Conservation (phyloP, 2,888 invertebrate genomes). For the Tryphoninae sp. region DNA sequence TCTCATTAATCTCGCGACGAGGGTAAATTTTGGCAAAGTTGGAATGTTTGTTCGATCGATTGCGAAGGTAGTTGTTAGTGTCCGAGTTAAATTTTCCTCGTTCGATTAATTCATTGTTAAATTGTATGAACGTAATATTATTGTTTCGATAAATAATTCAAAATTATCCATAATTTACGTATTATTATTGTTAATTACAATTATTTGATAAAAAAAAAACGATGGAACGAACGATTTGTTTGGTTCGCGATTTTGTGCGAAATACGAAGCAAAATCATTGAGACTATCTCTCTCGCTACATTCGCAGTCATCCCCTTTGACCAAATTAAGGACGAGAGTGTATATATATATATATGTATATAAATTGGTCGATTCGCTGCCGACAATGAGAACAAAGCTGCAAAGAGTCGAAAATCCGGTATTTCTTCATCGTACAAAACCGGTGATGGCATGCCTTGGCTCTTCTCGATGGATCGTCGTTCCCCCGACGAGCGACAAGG, state of each 20-base stretch:
- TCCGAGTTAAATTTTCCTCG: too few species aligned
- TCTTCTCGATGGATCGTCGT: constrained; percentile 27
- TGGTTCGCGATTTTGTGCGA: neutral
- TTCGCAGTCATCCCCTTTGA: constrained; percentile 24
- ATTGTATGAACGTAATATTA: neutral
- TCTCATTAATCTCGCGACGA: neutral
- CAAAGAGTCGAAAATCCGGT: constrained; percentile 55
- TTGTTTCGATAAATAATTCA: neutral
- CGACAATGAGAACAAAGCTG: constrained; percentile 32
- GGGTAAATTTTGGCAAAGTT: neutral
- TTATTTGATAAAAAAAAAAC: constrained; percentile 1
- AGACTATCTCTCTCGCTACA: constrained; percentile 20
- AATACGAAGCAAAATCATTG: constrained; percentile 15
- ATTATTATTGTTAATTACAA: neutral
- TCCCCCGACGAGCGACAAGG: constrained; percentile 13
- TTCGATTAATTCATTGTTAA: neutral
- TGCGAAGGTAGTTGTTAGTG: neutral
- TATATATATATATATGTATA: neutral
- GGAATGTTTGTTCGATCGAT: neutral
- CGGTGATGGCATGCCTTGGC: constrained; percentile 46
- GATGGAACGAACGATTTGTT: neutral
- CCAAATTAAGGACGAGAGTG: constrained; percentile 42
- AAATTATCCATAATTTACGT: neutral
- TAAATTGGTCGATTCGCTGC: neutral
- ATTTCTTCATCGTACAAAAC: constrained; percentile 52